Base-by-base conservation (phyloP, 2,113 vertebrate genomes). In the Perca fluviatilis region DNA sequence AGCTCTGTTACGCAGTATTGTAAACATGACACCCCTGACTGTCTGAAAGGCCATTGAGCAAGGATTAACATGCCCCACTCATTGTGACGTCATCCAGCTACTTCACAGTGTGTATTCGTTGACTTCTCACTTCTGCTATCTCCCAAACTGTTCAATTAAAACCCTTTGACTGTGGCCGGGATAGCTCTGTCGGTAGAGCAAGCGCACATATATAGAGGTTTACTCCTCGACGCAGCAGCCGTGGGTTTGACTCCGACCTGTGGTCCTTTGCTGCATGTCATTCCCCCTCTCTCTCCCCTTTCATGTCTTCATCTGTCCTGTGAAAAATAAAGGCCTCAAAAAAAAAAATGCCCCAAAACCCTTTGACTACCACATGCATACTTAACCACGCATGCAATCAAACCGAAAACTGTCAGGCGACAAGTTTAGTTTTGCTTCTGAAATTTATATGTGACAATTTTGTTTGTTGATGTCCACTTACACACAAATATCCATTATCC, bases 41-140 rank as follows among this genome's bases (percentile, higher is more conserved):
- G n/a, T 76, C 58, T 72, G 23, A 84, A 83, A 86, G 71, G 81
- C 85, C 67, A 80, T 33, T 53, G 77, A 85, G 56, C 79, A 50
- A 30, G 47, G 73, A 79, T 74, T 77, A 82, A 76, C 76, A 68
- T 30, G 43, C 46, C 19, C 60, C 66, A 21, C 66, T 82, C 56
- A 64, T 14, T 46, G 54, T 61, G 53, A 84, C 46, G 18, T 81
- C 74, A 64, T 65, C 68, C 46, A 6, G 53, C 65, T 47, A 18
- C 70, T 53, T 80, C 61, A 21, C 25, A 14, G 40, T 19, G 51
- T 71, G 40, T 49, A 21, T 68, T 23, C 4, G 36, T 36, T 43
- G 14, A 27, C 30, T 30, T 72, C 43, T 86, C 7, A 40, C n/a
- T 57, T 3, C 51, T 40, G 43, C 25, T 19, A 14, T 47, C 53